Evolutionary conservation across 2,113 vertebrate genomes (phyloP), one percentile per base, ranked within the genome.

Genomic region (Siniperca chuatsi): DNA sequence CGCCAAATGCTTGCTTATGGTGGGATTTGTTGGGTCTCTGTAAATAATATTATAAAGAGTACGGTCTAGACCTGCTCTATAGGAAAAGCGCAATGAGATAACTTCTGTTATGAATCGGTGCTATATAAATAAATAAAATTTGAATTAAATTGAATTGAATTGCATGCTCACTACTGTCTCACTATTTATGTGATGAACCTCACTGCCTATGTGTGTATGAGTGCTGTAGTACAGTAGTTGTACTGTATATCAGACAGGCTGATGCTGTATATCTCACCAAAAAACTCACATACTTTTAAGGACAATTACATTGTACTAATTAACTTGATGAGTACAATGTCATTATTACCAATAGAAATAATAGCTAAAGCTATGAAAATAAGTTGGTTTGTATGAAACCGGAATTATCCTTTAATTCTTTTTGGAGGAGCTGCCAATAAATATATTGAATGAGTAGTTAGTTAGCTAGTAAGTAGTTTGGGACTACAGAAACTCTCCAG

Each of bases 361-460:
- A 42, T 23, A 23, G 4, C 33, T 18, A 18, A 64, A 37, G 20
- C 33, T 20, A 37, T 40, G 62, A 66, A 40, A 16, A 40, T 5
- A 65, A 6, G 35, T 37, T 37, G 8, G 15, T 18, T 5, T 65
- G 20, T 37, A 65, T 65, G 62, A 65, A 64, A 23, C 18, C 4
- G 0, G 35, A 65, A 4, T 42, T 42, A 2, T 66, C 12, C 11
- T 66, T 23, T 11, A 2, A 40, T 35, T 4, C 25, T 16, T 11
- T 65, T 42, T 84, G 70, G 64, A 64, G 62, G 64, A 60, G 1
- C 33, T 46, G 71, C 15, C 52, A 71, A 76, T 11, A 21, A 67
- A 73, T 10, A 69, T 29, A 25, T 73, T n/a, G 0, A 20, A 6
- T 16, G 29, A 74, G 66, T 48, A 67, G 21, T 66, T 48, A 74